phyloP scores from a whole-genome alignment of 1,140 invertebrate genomes.

The Pollicipes pollicipes region DNA sequence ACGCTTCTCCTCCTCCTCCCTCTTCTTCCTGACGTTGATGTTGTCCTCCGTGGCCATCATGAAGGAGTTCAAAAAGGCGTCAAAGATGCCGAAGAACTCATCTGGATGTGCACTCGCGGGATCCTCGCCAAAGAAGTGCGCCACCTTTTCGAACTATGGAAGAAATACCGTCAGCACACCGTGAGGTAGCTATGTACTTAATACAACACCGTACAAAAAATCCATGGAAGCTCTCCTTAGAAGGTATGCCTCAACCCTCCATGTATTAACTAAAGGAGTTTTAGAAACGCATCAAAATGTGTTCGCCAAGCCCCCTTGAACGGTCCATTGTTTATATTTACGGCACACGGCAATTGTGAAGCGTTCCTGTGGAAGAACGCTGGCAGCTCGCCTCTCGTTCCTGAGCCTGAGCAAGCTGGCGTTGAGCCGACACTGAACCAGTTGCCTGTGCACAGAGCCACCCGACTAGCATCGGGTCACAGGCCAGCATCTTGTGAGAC shows the following conservation, averaged over 20 bases:
- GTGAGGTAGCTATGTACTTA: neutral
- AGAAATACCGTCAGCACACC: conserved; percentile 14
- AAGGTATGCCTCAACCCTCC: neutral
- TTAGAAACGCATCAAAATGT: too few species aligned
- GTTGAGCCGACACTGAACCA: too few species aligned
- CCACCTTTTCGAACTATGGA: conserved; percentile 61
- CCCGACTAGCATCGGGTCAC: too few species aligned
- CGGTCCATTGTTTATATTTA: too few species aligned
- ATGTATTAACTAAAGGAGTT: neutral
- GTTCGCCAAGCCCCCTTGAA: too few species aligned
- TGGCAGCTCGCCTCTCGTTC: too few species aligned
- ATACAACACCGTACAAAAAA: conserved; percentile 3
- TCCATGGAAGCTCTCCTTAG: neutral
- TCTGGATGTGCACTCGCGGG: conserved; percentile 69
- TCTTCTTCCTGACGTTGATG: conserved; percentile 56
- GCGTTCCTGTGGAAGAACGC: too few species aligned
- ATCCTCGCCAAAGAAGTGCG: conserved; percentile 79
- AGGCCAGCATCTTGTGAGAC: too few species aligned
- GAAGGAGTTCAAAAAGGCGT: conserved; percentile 68
- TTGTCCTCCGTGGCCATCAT: conserved; percentile 75
- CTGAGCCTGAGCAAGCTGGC: too few species aligned
- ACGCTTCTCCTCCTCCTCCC: conserved; percentile 82
- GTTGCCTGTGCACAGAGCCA: too few species aligned
- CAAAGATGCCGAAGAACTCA: conserved; percentile 89
- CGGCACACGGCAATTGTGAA: too few species aligned